Conservation (phyloP, 2,888 invertebrate genomes). For the Cepaea hortensis region DNA sequence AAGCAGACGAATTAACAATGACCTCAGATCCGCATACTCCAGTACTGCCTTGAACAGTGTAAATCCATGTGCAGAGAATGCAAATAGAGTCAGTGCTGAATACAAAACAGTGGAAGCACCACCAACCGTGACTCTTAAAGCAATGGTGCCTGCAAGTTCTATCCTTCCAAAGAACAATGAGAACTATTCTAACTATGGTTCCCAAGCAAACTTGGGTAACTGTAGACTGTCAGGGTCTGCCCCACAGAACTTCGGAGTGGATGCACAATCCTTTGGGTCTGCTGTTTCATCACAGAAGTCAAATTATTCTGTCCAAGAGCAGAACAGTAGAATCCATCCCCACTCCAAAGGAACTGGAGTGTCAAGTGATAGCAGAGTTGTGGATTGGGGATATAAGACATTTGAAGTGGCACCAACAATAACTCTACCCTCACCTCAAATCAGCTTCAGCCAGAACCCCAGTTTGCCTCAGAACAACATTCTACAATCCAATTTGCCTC, state of each 20-base stretch:
- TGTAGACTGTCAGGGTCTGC: not conserved
- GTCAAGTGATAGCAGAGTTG: not conserved
- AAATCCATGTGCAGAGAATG: not conserved
- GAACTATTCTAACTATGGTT: not conserved
- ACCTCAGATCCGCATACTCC: not conserved
- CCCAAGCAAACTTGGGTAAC: not conserved
- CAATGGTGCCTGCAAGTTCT: not conserved
- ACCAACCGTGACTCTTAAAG: conserved; percentile 31
- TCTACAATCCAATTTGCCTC: too few species aligned
- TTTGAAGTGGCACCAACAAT: conserved; percentile 25
- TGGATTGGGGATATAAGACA: conserved; percentile 6
- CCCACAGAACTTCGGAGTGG: not conserved
- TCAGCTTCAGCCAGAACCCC: not conserved
- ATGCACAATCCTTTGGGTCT: not conserved
- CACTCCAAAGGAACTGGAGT: not conserved
- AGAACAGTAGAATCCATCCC: not conserved
- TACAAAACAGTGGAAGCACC: conserved; percentile 34
- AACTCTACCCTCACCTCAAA: not conserved
- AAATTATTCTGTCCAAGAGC: not conserved
- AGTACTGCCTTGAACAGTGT: not conserved
- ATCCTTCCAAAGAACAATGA: not conserved
- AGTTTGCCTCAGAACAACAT: not conserved
- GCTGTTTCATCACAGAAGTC: not conserved
- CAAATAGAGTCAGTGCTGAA: conserved; percentile 17
- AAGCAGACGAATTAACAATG: not conserved